phyloP scores from a whole-genome alignment of 2,113 vertebrate genomes.

The Hypomesus transpacificus region DNA sequence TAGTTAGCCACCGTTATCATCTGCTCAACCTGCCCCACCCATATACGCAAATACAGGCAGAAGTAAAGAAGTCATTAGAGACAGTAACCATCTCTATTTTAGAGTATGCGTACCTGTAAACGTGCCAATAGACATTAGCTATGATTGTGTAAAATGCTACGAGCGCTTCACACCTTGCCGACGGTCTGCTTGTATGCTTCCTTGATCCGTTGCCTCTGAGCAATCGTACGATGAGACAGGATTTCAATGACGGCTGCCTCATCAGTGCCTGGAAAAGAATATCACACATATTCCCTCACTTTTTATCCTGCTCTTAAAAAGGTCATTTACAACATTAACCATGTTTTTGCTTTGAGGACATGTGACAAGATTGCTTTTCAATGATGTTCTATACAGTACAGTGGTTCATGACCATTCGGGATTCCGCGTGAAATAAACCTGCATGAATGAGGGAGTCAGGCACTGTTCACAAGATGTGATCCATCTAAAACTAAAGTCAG shows the following conservation, averaged over 20 bases:
- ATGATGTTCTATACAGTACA: no score
- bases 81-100: no score
- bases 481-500: constrained; percentile 48
- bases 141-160: background rate
- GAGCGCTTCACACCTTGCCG: constrained; percentile 79
- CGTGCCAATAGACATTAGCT: background rate
- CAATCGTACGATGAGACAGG: constrained; percentile 73
- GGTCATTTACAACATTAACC: no score
- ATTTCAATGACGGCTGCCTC: constrained; percentile 78
- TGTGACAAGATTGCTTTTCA: no score
- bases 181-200: constrained; percentile 79
- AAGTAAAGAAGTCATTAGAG: background rate
- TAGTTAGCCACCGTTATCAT: constrained; percentile 38
- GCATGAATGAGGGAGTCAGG: background rate
- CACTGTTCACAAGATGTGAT: constrained; percentile 34
- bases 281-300: background rate
- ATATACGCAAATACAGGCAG: background rate
- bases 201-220: constrained; percentile 90
- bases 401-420: no score
- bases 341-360: no score
- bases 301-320: no score
- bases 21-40: background rate
- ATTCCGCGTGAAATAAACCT: no score
- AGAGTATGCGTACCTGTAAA: background rate
- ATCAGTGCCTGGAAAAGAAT: constrained; percentile 79